These are phyloP conservation scores for Gymnopithys bicolor DNA, from an alignment of 2,797 vertebrate species.

Conservation along the genomic window DNA sequence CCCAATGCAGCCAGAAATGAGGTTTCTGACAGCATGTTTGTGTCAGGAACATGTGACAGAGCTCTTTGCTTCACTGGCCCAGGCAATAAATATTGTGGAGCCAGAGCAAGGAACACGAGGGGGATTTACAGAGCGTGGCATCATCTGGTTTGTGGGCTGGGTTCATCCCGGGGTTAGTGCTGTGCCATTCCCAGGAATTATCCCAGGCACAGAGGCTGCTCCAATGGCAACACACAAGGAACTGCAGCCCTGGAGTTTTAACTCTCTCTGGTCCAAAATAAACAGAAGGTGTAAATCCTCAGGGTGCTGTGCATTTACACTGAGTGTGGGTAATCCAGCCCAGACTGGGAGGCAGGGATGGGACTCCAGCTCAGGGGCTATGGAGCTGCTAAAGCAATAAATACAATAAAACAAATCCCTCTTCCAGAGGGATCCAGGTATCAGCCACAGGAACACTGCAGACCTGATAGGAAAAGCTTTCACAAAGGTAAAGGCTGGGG, in stretches of 20 bases:
- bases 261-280: background rate
- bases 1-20: background rate
- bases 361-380: background rate
- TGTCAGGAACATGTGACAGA: background rate
- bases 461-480: background rate
- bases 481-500: background rate
- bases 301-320: background rate
- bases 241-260: background rate
- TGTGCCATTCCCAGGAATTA: slow-evolving; percentile 32
- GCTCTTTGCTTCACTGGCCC: background rate
- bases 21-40: background rate
- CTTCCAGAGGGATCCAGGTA: background rate
- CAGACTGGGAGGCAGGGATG: background rate
- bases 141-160: background rate
- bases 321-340: background rate
- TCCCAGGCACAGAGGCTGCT: slow-evolving; percentile 28
- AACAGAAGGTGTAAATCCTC: background rate
- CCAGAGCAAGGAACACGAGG: background rate
- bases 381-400: background rate
- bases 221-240: background rate
- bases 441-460: background rate
- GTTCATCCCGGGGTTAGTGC: slow-evolving; percentile 57
- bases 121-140: slow-evolving; percentile 25
- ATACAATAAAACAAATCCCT: background rate
- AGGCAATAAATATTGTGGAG: slow-evolving; percentile 35